phyloP scores from a whole-genome alignment of 35 echinoderm and acorn worm species.

The Lytechinus pictus region DNA sequence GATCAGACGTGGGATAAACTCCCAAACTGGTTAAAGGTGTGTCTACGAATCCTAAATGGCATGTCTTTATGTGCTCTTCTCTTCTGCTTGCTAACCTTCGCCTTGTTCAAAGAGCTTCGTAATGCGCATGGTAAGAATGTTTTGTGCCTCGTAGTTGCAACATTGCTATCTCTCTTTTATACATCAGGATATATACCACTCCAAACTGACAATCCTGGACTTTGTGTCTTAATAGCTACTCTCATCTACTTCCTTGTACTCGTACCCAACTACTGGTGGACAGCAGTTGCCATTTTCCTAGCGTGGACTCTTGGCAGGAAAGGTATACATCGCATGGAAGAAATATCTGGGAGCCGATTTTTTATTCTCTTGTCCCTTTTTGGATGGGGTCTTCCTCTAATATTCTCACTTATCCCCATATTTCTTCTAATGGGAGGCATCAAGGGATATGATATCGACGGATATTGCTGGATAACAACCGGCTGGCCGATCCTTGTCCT shows the following conservation, averaged over 20 bases:
- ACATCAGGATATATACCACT: slow-evolving; percentile 33
- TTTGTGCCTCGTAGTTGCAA: not conserved
- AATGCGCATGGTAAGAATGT: slow-evolving; percentile 35
- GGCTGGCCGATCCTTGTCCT: slow-evolving; percentile 4
- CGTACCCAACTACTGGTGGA: slow-evolving; percentile 41
- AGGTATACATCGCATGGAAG: slow-evolving; percentile 33
- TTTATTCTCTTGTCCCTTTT: not conserved
- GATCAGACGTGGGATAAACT: slow-evolving; percentile 28
- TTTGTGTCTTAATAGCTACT: slow-evolving; percentile 37
- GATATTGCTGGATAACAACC: not conserved
- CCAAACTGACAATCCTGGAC: not conserved
- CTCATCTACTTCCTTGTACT: slow-evolving; percentile 26
- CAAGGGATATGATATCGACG: not conserved
- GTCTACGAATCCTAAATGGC: not conserved
- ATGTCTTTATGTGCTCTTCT: not conserved
- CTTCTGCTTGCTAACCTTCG: not conserved
- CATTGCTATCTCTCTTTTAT: not conserved
- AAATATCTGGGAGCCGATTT: not conserved
- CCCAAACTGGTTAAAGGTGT: not conserved
- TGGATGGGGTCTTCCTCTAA: slow-evolving; percentile 33
- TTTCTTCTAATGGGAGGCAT: not conserved
- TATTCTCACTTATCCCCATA: not conserved
- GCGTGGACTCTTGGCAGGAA: slow-evolving; percentile 29
- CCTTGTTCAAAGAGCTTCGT: not conserved
- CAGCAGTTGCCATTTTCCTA: not conserved